Evolutionary conservation across 2,888 invertebrate species (phyloP), one percentile per base, ranked within the genome.

Genomic region (Tetheella fluctuosa): DNA sequence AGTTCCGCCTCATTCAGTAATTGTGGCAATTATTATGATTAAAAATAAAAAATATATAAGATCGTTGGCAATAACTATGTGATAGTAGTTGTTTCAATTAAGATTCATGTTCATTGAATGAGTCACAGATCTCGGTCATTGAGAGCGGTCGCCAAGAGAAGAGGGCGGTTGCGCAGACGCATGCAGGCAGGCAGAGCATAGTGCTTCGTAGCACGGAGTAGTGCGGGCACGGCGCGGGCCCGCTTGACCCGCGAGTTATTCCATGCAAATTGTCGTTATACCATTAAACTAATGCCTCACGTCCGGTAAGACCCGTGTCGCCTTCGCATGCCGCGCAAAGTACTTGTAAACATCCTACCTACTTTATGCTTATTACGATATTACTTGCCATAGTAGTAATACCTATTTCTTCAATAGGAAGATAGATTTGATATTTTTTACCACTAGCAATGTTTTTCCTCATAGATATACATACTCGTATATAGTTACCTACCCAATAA

Each of bases 21-120:
- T 23, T 34, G 17, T 17, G n/a, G 55, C 55, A 55, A 34, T 55
- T 34, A 55, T 10, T 48, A 48, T 48, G 55, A 34, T 34, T 55
- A 55, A 55, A 10, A 55, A 55, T 20, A 55, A 23, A 55, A 64
- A 65, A 66, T 55, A 70, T 48, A 64, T n/a, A n/a, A n/a, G n/a
- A n/a, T 74, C 63, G 67, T 72, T 69, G 63, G 61, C 62, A 61
- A 73, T 79, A 82, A 76, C 77, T 78, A 79, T 81, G 74, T 74
- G 74, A 71, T 74, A 79, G 79, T 77, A 76, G 81, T 82, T 80
- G 77, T 74, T 84, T 86, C 89, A 88, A 91, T 91, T 89, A 88
- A 85, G 85, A 83, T 83, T 83, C 85, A 87, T 89, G 84, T 86
- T 87, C 89, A 90, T 90, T 90, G 89, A 90, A 81, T 90, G 91